Percentiles rank a stretch among this genome's conserved stretches.
Evolutionary conservation across 2,797 vertebrate species (phyloP).

Genomic region (Rhabdophis nuchalis): DNA sequence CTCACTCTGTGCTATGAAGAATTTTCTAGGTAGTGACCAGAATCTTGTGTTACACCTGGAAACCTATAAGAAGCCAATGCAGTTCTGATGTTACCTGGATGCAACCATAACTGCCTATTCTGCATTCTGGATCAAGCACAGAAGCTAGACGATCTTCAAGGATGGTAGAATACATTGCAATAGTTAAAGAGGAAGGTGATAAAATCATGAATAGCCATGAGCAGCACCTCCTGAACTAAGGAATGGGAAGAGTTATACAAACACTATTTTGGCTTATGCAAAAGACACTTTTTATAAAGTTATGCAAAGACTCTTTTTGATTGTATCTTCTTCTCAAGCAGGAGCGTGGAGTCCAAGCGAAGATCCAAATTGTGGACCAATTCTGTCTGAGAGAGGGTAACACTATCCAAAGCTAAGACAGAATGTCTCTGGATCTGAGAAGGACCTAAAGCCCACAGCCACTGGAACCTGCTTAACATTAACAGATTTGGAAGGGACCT

Average conservation of each 20-base stretch:
- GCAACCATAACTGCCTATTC: neutral
- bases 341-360: neutral
- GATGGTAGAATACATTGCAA: neutral
- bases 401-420: neutral
- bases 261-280: neutral
- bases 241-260: neutral
- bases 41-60: neutral
- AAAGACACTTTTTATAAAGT: no score
- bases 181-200: neutral
- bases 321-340: neutral
- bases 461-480: neutral
- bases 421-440: neutral
- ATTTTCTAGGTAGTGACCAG: neutral
- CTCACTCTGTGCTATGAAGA: neutral
- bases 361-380: neutral
- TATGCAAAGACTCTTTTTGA: no score
- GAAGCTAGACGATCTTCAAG: neutral
- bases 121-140: neutral
- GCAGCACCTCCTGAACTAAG: neutral
- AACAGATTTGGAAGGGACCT: no score
- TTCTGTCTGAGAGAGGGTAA: neutral
- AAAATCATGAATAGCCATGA: neutral
- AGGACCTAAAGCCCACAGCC: neutral
- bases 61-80: neutral
- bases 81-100: neutral